These are phyloP conservation scores for Zoanthus solanderi DNA, from an alignment of 92 coral and sea anemone species.

Conservation along the genomic window DNA sequence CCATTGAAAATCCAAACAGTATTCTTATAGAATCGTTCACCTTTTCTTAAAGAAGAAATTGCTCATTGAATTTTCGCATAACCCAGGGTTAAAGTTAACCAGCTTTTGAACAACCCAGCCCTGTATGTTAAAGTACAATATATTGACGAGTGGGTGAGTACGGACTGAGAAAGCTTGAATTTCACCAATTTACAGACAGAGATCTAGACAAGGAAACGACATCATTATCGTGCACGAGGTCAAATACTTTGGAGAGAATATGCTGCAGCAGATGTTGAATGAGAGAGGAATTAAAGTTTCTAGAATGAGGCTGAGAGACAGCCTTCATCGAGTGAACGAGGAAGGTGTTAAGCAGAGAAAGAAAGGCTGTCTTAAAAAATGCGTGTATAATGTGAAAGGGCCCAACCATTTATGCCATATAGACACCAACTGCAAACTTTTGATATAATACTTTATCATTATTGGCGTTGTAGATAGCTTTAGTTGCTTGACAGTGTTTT, in stretches of 20 bases:
- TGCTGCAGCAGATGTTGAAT: constrained; percentile 8
- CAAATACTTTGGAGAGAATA: background rate
- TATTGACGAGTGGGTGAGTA: background rate
- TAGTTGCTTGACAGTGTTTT: background rate
- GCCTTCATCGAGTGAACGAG: background rate
- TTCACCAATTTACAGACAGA: background rate
- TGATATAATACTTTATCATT: constrained; percentile 31
- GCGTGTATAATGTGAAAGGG: background rate
- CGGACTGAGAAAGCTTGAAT: constrained; percentile 7
- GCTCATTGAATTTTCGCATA: too few relatives aligned
- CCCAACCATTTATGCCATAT: constrained; percentile 43
- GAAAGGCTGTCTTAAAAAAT: constrained; percentile 19
- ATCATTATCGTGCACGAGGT: background rate
- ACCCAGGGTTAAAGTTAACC: too few relatives aligned
- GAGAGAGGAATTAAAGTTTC: background rate
- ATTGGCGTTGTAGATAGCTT: constrained; percentile 20
- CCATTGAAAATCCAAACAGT: too few relatives aligned
- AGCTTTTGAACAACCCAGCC: too few relatives aligned
- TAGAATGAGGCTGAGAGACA: too few relatives aligned
- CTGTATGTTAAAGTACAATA: too few relatives aligned
- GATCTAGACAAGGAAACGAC: constrained; percentile 2
- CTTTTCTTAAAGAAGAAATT: too few relatives aligned
- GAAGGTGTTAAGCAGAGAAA: constrained; percentile 35
- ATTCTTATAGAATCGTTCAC: too few relatives aligned
- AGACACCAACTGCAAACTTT: constrained; percentile 40